phyloP scores from a whole-genome alignment of 2,113 vertebrate species.

The Coptodon rendalli region DNA sequence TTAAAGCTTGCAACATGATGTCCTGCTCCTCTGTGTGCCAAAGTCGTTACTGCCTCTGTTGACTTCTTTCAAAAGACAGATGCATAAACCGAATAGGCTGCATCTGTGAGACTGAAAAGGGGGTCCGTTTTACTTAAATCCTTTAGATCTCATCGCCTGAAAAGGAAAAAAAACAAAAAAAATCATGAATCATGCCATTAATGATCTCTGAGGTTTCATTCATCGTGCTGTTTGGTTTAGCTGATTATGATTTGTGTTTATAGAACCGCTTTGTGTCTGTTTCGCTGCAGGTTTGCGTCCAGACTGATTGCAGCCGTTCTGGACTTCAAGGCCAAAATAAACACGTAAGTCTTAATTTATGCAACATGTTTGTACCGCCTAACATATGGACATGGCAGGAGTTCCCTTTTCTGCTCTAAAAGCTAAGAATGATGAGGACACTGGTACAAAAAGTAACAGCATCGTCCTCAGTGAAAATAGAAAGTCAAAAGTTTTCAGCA shows the following conservation, averaged over 20 bases:
- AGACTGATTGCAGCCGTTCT: constrained; percentile 77
- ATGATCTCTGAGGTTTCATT: neutral
- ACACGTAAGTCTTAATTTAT: constrained; percentile 58
- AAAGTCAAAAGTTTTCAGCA: neutral
- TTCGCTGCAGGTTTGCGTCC: constrained; percentile 72
- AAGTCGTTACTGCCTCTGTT: neutral
- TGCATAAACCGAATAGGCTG: neutral
- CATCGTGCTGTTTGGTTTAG: neutral
- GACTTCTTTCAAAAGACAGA: neutral
- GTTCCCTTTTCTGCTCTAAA: neutral
- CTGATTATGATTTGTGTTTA: neutral
- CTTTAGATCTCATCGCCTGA: neutral
- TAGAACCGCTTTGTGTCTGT: neutral
- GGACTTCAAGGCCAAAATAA: constrained; percentile 75
- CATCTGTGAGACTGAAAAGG: neutral
- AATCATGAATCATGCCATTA: neutral
- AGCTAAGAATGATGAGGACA: neutral
- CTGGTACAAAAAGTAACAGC: neutral
- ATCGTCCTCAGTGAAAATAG: neutral
- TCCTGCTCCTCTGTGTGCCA: neutral
- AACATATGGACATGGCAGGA: neutral
- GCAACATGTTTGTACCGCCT: neutral
- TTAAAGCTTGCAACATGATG: neutral
- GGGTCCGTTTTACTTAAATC: neutral
- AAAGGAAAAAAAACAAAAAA: fast-evolving